phyloP scores from a whole-genome alignment of 2,888 invertebrate species.

The Euzetes globulus region DNA sequence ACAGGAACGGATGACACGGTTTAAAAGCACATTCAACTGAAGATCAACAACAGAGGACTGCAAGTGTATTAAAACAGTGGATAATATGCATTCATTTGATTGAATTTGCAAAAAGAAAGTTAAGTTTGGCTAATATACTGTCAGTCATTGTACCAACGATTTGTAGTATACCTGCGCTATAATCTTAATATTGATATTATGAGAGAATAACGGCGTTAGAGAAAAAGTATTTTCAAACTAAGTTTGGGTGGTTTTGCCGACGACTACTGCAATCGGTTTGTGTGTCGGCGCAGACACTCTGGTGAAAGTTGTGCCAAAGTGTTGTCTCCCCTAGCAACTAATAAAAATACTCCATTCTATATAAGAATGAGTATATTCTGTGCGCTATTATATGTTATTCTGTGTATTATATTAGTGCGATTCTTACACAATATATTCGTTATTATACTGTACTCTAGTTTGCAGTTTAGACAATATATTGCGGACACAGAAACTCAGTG shows the following conservation, averaged over 20 bases:
- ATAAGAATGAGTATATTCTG: background rate
- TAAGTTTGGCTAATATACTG: background rate
- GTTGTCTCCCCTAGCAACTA: background rate
- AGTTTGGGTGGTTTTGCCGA: constrained; percentile 16
- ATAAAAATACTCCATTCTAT: background rate
- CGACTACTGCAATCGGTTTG: background rate
- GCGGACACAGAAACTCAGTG: constrained; percentile 6
- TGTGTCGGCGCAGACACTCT: constrained; percentile 1
- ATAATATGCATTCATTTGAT: background rate
- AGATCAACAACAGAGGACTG: too few species aligned
- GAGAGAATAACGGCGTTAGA: background rate
- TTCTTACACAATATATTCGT: background rate
- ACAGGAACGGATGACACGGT: background rate
- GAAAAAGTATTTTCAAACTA: constrained; percentile 24
- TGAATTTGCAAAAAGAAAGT: background rate
- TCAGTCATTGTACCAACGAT: background rate
- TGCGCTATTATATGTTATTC: background rate
- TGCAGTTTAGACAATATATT: constrained; percentile 13
- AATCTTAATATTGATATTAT: background rate
- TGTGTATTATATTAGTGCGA: background rate
- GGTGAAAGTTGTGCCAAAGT: background rate
- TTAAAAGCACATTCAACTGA: background rate
- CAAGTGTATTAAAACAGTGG: background rate
- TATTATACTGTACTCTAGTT: constrained; percentile 16
- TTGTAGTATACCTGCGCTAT: constrained; percentile 14